These are phyloP conservation scores for Columba janthina DNA, from an alignment of 2,113 vertebrate species.

Conservation along the genomic window DNA sequence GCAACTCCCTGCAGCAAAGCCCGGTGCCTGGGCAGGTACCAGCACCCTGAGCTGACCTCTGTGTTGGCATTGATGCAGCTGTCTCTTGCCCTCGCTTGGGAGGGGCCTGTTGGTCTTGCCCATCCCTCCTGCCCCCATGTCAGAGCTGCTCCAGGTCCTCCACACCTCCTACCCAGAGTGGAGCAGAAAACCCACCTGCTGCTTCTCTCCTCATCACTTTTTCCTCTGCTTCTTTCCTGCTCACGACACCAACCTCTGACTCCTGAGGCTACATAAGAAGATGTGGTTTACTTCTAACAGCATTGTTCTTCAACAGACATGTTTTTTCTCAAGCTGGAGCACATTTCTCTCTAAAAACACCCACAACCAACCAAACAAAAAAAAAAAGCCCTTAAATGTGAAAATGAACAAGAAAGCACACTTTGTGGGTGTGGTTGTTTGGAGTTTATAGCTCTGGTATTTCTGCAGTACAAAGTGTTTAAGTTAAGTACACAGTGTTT, in stretches of 20 bases:
- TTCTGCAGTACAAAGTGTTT: neutral
- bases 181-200: accelerated
- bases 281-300: neutral
- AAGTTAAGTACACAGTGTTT: neutral
- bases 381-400: neutral
- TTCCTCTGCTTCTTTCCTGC: neutral
- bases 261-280: neutral
- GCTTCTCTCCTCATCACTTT: neutral
- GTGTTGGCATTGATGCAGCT: accelerated
- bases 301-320: neutral
- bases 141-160: neutral
- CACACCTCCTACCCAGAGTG: accelerated
- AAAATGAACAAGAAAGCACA: neutral
- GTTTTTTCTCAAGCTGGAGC: neutral
- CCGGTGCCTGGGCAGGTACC: accelerated
- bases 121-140: neutral
- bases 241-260: neutral
- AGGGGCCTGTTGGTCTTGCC: neutral
- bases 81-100: neutral
- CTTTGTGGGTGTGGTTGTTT: neutral
- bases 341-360: no score
- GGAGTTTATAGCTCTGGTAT: neutral
- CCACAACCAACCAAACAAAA: no score
- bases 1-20: neutral
- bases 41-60: neutral